Percentiles rank a stretch among this genome's conserved stretches.
These are phyloP conservation scores for Rhadinocentrus ornatus DNA, from an alignment of 2,797 vertebrate genomes.

Conservation along the genomic window DNA sequence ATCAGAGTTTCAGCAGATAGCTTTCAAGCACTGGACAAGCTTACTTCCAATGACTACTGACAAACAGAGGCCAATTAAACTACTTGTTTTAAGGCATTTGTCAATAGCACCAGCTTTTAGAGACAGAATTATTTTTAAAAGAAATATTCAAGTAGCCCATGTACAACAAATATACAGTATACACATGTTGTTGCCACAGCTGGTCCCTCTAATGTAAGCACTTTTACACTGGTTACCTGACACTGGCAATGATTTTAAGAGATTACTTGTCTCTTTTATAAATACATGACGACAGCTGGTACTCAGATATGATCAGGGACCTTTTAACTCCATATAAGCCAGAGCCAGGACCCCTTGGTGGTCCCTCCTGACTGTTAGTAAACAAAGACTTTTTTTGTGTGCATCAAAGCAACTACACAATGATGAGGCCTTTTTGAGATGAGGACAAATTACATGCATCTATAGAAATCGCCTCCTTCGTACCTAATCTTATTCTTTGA, in stretches of 20 bases:
- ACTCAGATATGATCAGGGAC: slow-evolving; percentile 38
- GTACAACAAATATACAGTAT: no score
- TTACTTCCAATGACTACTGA: slow-evolving; percentile 1
- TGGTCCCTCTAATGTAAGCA: slow-evolving; percentile 33
- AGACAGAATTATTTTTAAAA: no score
- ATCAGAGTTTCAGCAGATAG: slow-evolving; percentile 30
- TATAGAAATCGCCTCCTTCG: slow-evolving; percentile 9
- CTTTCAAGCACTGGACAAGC: slow-evolving; percentile 24
- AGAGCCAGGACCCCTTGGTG: neutral
- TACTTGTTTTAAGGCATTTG: slow-evolving; percentile 6
- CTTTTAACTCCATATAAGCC: slow-evolving; percentile 30
- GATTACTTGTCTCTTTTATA: slow-evolving; percentile 28
- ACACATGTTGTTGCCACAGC: slow-evolving; percentile 28
- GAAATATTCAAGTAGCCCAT: no score
- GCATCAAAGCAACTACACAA: slow-evolving; percentile 1
- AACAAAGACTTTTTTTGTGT: slow-evolving; percentile 17
- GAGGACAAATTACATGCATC: slow-evolving; percentile 9
- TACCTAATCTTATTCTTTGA: neutral
- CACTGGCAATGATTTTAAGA: slow-evolving; percentile 52
- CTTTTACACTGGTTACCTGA: slow-evolving; percentile 33
- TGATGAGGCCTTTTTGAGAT: slow-evolving; percentile 10
- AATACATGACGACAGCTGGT: slow-evolving; percentile 34
- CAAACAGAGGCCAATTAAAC: slow-evolving; percentile 10
- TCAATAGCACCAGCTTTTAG: neutral
- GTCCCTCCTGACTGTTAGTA: slow-evolving; percentile 28